These are phyloP conservation scores for Anodontia alba DNA, from an alignment of 2,888 invertebrate species.

Conservation along the genomic window DNA sequence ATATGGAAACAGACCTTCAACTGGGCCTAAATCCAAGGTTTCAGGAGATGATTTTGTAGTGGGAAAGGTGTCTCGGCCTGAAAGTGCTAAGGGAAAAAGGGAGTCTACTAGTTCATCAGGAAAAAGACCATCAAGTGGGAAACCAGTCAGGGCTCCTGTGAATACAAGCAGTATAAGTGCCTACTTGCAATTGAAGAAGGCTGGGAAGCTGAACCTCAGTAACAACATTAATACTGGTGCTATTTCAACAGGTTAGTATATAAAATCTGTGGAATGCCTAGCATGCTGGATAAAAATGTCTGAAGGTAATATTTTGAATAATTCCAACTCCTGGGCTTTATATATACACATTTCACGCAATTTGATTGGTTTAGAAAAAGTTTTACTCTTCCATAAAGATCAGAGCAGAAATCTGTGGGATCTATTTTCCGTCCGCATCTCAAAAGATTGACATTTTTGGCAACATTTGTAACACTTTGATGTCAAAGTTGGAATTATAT, in stretches of 20 bases:
- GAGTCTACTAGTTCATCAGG: slow-evolving; percentile 26
- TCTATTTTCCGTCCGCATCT: too few relatives aligned
- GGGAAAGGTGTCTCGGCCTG: slow-evolving; percentile 61
- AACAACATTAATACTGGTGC: slow-evolving; percentile 20
- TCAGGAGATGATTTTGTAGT: slow-evolving; percentile 65
- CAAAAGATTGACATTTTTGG: too few relatives aligned
- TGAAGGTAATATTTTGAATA: not conserved
- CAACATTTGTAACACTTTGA: too few relatives aligned
- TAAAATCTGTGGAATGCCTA: too few relatives aligned
- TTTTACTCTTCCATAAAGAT: too few relatives aligned
- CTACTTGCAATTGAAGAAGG: slow-evolving; percentile 78
- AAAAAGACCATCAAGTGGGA: slow-evolving; percentile 63
- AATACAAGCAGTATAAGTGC: slow-evolving; percentile 77
- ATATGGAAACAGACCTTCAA: slow-evolving; percentile 36
- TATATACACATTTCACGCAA: too few relatives aligned
- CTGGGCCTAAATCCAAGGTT: slow-evolving; percentile 39
- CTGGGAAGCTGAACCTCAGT: slow-evolving; percentile 63
- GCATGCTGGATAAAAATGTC: too few relatives aligned
- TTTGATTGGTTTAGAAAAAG: too few relatives aligned
- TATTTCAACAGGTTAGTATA: slow-evolving; percentile 25
- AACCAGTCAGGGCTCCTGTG: slow-evolving; percentile 64
- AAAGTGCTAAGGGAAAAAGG: slow-evolving; percentile 61
- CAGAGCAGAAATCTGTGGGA: too few relatives aligned
- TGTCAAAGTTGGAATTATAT: too few relatives aligned
- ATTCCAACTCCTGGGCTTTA: too few relatives aligned